Base-by-base conservation (phyloP, 2,113 vertebrate genomes). In the Eublepharis macularius region DNA sequence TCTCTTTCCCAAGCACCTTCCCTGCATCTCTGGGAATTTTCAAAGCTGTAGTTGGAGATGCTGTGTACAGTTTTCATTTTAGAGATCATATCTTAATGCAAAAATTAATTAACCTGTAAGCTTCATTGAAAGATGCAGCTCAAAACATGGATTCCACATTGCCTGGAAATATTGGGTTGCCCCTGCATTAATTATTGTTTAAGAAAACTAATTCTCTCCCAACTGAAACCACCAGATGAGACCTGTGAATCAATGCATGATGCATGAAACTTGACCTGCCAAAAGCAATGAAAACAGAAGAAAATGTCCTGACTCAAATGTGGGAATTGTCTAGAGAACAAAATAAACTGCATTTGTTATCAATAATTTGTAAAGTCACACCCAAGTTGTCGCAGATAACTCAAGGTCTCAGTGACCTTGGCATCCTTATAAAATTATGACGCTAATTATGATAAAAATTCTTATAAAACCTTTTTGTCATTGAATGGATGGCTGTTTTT, bases 351-450 rank as follows among this genome's bases (percentile, higher is more conserved):
- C 65, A 69, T 68, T 49, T 69, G n/a, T 68, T 81, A 68, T 81
- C 79, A 79, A 80, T 57, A 36, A 6, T 69, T 80, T 68, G 5
- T 0, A 81, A 49, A 75, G 6, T n/a, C 69, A 54, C 32, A 11
- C 79, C 47, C 47, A 57, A 78, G 24, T 36, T 88, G 7, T 32
- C 1, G 1, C 24, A 82, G 36, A 68, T 41, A 82, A 82, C 60
- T 34, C 5, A n/a, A 49, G 82, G 41, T 84, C 74, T 49, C 68
- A 13, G 32, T 77, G 82, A 84, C 82, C 60, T 69, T 84, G 63
- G 34, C 63, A 68, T 39, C n/a, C 6, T 65, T 73, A 17, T 36
- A 73, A 26, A 86, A 47, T 74, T 77, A 51, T 75, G 4, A n/a
- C n/a, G 68, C 54, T 77, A 68, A n/a, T n/a, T 26, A 51, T 63